Percentiles rank a stretch among this genome's conserved stretches.
phyloP scores from a whole-genome alignment of 2,797 vertebrate species.

The Clarias platycephalus region DNA sequence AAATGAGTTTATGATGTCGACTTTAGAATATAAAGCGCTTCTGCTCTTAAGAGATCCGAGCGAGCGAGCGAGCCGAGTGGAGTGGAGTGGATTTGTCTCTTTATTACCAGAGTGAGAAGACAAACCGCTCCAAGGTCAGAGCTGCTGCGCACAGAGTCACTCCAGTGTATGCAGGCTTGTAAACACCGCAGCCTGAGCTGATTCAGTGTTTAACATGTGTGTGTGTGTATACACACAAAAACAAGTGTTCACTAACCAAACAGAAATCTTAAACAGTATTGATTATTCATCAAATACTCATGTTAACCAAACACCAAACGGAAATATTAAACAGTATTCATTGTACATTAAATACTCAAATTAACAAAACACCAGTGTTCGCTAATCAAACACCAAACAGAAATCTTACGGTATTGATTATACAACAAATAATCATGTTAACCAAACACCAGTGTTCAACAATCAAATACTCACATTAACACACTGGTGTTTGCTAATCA shows the following conservation, averaged over 20 bases:
- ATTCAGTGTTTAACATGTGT: background rate
- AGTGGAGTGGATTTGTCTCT: background rate
- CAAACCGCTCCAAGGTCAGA: slow-evolving; percentile 1
- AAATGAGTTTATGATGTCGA: background rate
- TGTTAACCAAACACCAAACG: background rate
- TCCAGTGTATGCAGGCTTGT: background rate
- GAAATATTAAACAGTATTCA: background rate
- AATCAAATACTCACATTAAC: background rate
- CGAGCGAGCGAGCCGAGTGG: too few relatives aligned
- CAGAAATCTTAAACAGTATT: too few relatives aligned
- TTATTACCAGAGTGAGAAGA: slow-evolving; percentile 9
- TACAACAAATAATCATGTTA: background rate
- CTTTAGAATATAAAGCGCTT: background rate
- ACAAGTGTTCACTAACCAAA: background rate
- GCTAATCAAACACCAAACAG: background rate
- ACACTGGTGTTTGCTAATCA: too few relatives aligned
- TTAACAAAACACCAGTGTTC: background rate
- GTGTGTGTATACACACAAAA: too few relatives aligned
- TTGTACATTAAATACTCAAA: background rate
- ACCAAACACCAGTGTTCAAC: too few relatives aligned
- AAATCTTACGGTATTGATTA: background rate
- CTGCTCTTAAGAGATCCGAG: background rate
- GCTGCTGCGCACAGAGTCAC: background rate
- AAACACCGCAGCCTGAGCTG: slow-evolving; percentile 1
- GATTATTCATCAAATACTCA: background rate